Percentiles rank a stretch among this genome's conserved stretches.
These are phyloP conservation scores for Acanthacorydalis orientalis DNA, from an alignment of 2,888 invertebrate species.

Conservation along the genomic window DNA sequence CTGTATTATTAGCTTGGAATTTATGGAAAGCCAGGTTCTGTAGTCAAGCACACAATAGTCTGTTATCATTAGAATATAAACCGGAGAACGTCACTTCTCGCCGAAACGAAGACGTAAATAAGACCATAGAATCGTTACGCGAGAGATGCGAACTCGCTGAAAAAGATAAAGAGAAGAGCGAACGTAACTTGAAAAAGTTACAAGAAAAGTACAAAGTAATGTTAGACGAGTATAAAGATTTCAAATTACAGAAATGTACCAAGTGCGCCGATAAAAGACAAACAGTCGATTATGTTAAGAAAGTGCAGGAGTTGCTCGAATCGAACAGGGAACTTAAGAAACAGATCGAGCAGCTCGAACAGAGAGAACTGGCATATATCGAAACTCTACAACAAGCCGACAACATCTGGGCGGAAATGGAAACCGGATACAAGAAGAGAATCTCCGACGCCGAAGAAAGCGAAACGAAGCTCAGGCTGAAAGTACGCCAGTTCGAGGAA, in stretches of 20 bases:
- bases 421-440: conserved; percentile 41
- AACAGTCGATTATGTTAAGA: conserved; percentile 24
- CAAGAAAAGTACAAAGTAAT: conserved; percentile 2
- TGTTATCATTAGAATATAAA: conserved; percentile 1
- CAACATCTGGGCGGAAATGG: conserved; percentile 53
- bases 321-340: conserved; percentile 41
- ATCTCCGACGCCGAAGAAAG: conserved; percentile 32
- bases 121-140: neutral
- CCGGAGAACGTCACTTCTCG: neutral
- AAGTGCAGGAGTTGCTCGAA: conserved; percentile 31
- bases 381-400: conserved; percentile 56
- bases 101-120: neutral
- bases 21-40: conserved; percentile 19
- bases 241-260: neutral
- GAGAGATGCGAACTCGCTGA: neutral
- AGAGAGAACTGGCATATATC: conserved; percentile 47
- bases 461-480: conserved; percentile 32
- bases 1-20: conserved; percentile 44
- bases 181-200: neutral
- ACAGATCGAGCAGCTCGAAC: conserved; percentile 43
- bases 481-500: conserved; percentile 37
- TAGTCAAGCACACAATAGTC: neutral
- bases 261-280: neutral
- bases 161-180: neutral
- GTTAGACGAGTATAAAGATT: neutral